These are phyloP conservation scores for Mus spicilegus DNA, from an alignment of 2,113 vertebrate genomes.

Conservation along the genomic window DNA sequence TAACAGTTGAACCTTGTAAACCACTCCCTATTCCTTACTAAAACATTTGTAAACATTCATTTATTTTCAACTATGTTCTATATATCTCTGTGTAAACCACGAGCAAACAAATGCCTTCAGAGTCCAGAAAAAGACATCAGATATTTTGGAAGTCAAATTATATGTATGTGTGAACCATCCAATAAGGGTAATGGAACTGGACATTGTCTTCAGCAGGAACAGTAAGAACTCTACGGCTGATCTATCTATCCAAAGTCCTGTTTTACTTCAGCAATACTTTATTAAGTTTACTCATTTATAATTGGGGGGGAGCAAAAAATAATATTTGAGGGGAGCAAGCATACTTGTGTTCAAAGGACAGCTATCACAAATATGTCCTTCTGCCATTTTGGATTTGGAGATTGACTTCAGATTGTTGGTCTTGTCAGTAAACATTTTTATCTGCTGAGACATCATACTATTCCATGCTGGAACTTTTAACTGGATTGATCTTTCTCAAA, in stretches of 20 bases:
- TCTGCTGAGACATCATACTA: too few species aligned
- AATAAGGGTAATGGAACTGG: neutral
- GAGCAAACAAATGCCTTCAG: neutral
- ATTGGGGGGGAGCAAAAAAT: neutral
- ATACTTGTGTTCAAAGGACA: neutral
- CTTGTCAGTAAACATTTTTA: neutral
- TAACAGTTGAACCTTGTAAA: neutral
- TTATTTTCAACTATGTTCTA: neutral
- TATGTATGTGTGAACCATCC: neutral
- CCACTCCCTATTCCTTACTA: neutral
- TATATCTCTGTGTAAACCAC: neutral
- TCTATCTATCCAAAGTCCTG: neutral
- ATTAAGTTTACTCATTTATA: neutral
- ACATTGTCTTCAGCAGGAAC: neutral
- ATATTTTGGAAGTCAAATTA: neutral
- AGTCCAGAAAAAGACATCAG: neutral
- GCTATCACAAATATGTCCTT: neutral
- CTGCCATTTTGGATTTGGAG: neutral
- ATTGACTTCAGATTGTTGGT: neutral
- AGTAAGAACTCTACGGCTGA: neutral
- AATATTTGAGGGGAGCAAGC: too few species aligned
- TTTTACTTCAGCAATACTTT: neutral
- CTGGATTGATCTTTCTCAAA: neutral
- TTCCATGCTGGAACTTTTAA: neutral
- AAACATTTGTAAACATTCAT: neutral